Base-by-base conservation (phyloP, 1,140 invertebrate genomes). In the Eciton burchellii region DNA sequence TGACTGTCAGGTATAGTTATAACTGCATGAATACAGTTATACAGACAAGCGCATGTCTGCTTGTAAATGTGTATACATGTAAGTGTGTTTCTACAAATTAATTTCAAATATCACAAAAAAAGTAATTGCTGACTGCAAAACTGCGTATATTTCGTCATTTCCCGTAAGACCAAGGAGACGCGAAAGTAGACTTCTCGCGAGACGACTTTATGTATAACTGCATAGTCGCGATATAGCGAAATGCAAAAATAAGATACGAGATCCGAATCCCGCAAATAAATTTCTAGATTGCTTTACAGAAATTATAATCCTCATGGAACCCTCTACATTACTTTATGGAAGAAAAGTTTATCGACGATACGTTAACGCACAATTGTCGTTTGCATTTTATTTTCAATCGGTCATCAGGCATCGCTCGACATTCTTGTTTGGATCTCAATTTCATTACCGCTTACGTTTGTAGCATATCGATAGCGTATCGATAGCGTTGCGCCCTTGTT, bases 1-100 rank as follows among this genome's bases (percentile, higher is more conserved):
- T 92, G 92, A 93, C 91, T 93, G 91, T 84, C 85, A 87, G 91
- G 90, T 35, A 6, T 92, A 90, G n/a, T 91, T 85, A 85, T 85
- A 81, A n/a, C n/a, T n/a, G n/a, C n/a, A n/a, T n/a, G n/a, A n/a
- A 63, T 85, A 81, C 47, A 84, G 47, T 57, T 84, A 49, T 49
- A 83, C 73, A 73, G 76, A 90, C 81, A 81, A 84, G 47, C 19
- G 47, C 54, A 14, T 6, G 35, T 6, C 35, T 6, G 35, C 35
- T 35, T 35, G 6, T 6, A 35, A 3, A 35, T 6, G 35, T 6
- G 35, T 35, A 35, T 6, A 35, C 35, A 6, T 35, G 35, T 35
- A 2, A 2, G 35, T 35, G 35, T 35, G 2, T 35, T 35, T 56
- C 35, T 79, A 73, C 26, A 60, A 83, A 16, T 71, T 72, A 77